These are phyloP conservation scores for Crotalus helleri DNA, from an alignment of 2,113 vertebrate genomes.

Conservation along the genomic window DNA sequence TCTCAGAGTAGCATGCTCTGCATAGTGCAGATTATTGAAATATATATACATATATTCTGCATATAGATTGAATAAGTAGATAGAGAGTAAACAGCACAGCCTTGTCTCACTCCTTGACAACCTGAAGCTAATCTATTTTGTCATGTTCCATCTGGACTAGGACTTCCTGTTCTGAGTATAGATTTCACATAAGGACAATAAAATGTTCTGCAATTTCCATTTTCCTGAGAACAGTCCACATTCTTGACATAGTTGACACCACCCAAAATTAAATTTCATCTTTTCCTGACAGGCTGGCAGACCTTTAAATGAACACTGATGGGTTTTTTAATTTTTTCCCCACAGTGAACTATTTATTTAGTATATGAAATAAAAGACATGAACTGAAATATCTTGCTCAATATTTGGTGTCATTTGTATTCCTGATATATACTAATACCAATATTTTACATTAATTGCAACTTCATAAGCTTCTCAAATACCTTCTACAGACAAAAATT, in stretches of 20 bases:
- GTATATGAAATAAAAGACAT: background rate
- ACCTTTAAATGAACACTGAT: background rate
- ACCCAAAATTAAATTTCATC: background rate
- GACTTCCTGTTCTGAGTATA: background rate
- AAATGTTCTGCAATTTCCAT: background rate
- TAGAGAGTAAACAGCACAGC: background rate
- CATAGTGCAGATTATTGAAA: background rate
- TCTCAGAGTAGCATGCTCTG: background rate
- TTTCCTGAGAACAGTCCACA: background rate
- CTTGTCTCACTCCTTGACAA: background rate
- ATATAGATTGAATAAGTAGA: background rate
- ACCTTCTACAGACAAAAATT: background rate
- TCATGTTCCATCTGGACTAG: background rate
- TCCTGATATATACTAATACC: background rate
- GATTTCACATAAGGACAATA: background rate
- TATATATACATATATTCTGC: background rate
- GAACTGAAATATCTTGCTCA: background rate
- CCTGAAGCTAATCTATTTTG: background rate
- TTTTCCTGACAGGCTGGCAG: background rate
- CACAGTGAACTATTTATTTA: background rate
- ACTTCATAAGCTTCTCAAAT: slow-evolving; percentile 7
- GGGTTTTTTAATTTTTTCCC: background rate
- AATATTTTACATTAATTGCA: background rate
- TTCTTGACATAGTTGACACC: background rate
- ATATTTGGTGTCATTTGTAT: background rate